Evolutionary conservation across 1,140 invertebrate genomes (phyloP).

Genomic region (Theocolax elegans): DNA sequence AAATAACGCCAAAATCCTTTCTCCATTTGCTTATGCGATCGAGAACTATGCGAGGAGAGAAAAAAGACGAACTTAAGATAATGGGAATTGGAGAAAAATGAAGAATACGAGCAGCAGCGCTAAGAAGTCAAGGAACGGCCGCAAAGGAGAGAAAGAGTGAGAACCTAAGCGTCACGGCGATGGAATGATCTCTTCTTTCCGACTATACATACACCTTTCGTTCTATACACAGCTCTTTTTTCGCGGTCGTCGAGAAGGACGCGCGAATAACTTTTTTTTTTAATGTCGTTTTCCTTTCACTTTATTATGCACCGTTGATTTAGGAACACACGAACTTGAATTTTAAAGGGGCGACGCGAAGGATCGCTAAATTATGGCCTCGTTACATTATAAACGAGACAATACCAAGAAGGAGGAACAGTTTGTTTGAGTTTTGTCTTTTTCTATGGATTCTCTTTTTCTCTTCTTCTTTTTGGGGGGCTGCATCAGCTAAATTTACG

Average conservation of each 20-base stretch:
- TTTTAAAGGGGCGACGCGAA: background rate
- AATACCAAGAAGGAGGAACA: background rate
- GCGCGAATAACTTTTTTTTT: background rate
- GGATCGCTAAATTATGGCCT: background rate
- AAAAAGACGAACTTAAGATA: too few relatives aligned
- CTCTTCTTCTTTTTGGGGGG: background rate
- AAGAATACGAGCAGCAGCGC: too few relatives aligned
- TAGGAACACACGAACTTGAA: background rate
- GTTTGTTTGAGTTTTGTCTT: background rate
- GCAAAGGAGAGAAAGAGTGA: background rate
- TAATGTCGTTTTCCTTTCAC: background rate
- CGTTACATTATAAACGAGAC: too few relatives aligned
- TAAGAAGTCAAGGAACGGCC: constrained; percentile 4
- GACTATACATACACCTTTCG: background rate
- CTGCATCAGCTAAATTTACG: background rate
- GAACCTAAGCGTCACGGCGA: background rate
- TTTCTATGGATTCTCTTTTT: background rate
- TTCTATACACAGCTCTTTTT: too few relatives aligned
- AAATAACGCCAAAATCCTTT: too few relatives aligned
- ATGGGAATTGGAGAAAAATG: background rate
- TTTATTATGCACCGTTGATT: background rate
- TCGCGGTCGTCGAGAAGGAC: too few relatives aligned
- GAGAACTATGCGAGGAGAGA: too few relatives aligned
- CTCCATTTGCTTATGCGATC: too few relatives aligned
- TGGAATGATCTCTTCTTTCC: constrained; percentile 20